These are phyloP conservation scores for human (Homo sapiens) DNA, from an alignment of 2,113 vertebrate genomes.

Conservation along the genomic window DNA sequence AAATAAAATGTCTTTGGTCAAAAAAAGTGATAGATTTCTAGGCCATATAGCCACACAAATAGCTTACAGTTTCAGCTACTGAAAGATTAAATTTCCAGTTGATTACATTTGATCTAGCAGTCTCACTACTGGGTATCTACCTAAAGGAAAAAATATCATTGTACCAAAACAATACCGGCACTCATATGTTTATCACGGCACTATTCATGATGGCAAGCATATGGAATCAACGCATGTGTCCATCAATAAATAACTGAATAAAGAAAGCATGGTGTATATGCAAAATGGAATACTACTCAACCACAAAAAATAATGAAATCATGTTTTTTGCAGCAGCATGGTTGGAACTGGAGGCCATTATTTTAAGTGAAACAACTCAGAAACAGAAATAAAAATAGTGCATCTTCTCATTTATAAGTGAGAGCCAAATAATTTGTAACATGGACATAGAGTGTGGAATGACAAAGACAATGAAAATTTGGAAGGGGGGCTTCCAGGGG, in stretches of 20 bases:
- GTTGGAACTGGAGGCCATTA: neutral
- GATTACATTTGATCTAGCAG: neutral
- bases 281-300: neutral
- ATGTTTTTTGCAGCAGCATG: neutral
- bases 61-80: neutral
- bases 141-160: too few species aligned
- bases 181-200: too few species aligned
- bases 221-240: neutral
- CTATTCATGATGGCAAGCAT: neutral
- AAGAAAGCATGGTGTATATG: neutral
- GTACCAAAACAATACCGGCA: too few species aligned
- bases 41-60: neutral
- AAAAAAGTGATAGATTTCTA: neutral
- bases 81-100: slow-evolving; percentile 11
- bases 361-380: neutral
- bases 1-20: neutral
- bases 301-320: neutral
- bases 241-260: neutral
- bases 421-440: neutral
- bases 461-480: neutral
- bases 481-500: neutral
- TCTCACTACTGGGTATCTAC: too few species aligned
- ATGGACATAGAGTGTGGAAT: neutral
- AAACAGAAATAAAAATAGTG: neutral
- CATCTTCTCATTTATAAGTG: neutral